These are phyloP conservation scores for Manis crassicaudata DNA, from an alignment of 2,797 vertebrate genomes.

Conservation along the genomic window DNA sequence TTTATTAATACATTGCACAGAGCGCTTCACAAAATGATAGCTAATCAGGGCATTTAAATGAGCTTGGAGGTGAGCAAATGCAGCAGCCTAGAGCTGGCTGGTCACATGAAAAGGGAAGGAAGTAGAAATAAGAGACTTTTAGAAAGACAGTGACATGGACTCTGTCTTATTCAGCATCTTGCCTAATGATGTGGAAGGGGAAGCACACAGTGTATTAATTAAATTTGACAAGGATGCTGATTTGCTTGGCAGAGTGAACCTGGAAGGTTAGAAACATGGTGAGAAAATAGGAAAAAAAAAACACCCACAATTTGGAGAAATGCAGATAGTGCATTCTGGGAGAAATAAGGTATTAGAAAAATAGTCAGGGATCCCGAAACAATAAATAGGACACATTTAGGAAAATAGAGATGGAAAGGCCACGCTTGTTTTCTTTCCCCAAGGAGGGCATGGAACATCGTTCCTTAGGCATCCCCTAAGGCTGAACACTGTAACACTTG, in stretches of 20 bases:
- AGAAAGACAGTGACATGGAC: neutral
- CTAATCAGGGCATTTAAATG: neutral
- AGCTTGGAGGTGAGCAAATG: neutral
- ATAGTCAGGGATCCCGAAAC: neutral
- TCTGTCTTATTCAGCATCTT: conserved; percentile 58
- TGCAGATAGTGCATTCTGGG: conserved; percentile 3
- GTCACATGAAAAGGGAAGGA: neutral
- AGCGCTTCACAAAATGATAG: neutral
- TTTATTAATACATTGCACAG: conserved; percentile 38
- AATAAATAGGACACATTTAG: neutral
- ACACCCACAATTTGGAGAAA: neutral
- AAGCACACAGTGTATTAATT: conserved; percentile 55
- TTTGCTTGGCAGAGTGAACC: conserved; percentile 48
- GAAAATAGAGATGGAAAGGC: neutral
- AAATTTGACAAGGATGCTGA: conserved; percentile 67
- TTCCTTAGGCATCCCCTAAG: neutral
- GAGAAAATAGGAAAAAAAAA: conserved; percentile 8
- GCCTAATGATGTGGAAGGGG: conserved; percentile 17
- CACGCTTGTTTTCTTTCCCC: neutral
- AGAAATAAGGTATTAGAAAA: conserved; percentile 35
- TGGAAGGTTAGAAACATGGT: neutral
- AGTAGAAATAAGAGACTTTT: conserved; percentile 9
- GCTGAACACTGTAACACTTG: neutral
- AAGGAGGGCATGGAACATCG: neutral
- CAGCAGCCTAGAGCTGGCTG: neutral